A percentile compares a stretch with the other conserved stretches of the same genome.
Conservation (phyloP, 2,797 vertebrate species). For the Peromyscus attwateri region DNA sequence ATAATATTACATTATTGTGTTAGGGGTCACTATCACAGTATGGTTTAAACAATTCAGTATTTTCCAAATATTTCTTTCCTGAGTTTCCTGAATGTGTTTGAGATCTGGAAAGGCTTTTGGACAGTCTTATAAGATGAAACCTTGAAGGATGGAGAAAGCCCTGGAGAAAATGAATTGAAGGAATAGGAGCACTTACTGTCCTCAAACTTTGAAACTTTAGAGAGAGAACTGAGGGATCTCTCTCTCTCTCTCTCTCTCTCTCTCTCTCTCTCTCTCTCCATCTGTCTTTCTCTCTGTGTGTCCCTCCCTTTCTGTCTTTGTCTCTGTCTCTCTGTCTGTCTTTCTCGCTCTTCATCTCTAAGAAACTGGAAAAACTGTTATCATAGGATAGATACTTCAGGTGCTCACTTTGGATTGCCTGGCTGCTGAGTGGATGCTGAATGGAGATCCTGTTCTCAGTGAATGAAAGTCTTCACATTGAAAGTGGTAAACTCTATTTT, state of each 20-base stretch:
- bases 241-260: not conserved
- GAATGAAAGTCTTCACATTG: not conserved
- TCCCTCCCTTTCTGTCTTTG: not conserved
- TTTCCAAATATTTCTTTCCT: not conserved
- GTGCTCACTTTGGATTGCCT: not conserved
- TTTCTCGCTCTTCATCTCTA: not conserved
- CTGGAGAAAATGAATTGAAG: not conserved
- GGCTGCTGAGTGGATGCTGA: not conserved
- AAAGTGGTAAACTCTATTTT: not conserved
- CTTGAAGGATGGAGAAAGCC: not conserved
- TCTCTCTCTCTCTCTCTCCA: no score
- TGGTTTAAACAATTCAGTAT: not conserved
- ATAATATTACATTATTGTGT: not conserved
- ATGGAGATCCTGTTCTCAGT: not conserved
- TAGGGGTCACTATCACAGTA: not conserved
- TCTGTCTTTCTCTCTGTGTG: no score
- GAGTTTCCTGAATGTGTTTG: constrained; percentile 1
- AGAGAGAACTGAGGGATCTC: not conserved
- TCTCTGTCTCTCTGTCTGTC: not conserved
- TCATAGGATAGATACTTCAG: not conserved
- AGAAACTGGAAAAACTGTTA: not conserved
- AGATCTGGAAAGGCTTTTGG: not conserved
- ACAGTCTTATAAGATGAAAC: not conserved
- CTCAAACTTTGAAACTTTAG: not conserved
- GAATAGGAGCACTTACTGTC: not conserved